phyloP scores from a whole-genome alignment of 2,888 invertebrate genomes.

The Urechis unicinctus region DNA sequence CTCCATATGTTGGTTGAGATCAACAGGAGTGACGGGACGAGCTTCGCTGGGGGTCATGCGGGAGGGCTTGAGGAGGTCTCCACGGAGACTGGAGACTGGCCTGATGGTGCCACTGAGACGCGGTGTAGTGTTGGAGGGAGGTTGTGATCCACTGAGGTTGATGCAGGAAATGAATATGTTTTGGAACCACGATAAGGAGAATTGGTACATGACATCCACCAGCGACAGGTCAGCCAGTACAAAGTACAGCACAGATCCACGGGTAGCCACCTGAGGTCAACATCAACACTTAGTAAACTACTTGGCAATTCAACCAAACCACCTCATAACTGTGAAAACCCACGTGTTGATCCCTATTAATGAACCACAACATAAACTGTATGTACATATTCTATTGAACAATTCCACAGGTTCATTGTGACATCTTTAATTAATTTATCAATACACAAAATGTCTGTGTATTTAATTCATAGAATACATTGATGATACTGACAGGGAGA shows the following conservation, averaged over 20 bases:
- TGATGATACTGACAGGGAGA: constrained; percentile 33
- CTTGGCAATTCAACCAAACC: too few species aligned
- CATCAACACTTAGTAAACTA: too few species aligned
- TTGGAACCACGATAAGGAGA: constrained; percentile 49
- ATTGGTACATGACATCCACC: constrained; percentile 51
- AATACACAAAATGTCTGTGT: too few species aligned
- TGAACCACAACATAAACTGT: too few species aligned
- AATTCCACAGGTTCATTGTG: too few species aligned
- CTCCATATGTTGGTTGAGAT: constrained; percentile 33
- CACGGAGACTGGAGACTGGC: background rate
- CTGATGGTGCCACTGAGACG: background rate
- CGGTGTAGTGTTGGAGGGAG: background rate
- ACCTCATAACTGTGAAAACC: too few species aligned
- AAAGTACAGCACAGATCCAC: constrained; percentile 50
- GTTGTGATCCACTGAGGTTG: constrained; percentile 11
- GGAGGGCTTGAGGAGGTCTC: background rate
- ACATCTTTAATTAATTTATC: too few species aligned
- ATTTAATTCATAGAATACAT: background rate
- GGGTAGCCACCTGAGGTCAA: constrained; percentile 48
- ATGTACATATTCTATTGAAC: too few species aligned
- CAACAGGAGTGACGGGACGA: constrained; percentile 1
- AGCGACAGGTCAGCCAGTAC: constrained; percentile 44
- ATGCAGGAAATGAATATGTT: constrained; percentile 44
- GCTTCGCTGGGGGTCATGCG: constrained; percentile 3
- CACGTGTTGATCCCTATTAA: too few species aligned